Conservation (phyloP, 2,888 invertebrate genomes). For the Fabriciana adippe region DNA sequence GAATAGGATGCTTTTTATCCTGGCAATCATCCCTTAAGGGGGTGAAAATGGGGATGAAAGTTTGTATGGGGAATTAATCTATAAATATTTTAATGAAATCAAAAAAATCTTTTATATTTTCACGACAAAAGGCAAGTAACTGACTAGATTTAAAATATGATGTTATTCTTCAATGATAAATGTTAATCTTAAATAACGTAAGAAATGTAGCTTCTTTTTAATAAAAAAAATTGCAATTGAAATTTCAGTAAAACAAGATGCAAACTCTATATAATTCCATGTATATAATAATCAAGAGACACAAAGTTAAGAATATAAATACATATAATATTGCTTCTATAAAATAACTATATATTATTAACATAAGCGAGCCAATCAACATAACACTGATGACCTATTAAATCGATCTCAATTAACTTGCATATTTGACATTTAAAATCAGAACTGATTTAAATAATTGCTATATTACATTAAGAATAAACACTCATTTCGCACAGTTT, state of each 20-base stretch:
- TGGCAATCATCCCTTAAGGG: too few relatives aligned
- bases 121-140: too few relatives aligned
- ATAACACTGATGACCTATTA: constrained; percentile 18
- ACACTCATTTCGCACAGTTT: not conserved
- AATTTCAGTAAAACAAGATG: not conserved
- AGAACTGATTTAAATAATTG: constrained; percentile 8
- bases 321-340: not conserved
- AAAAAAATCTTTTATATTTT: too few relatives aligned
- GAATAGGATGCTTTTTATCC: too few relatives aligned
- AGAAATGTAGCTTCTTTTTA: too few relatives aligned
- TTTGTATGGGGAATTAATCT: too few relatives aligned
- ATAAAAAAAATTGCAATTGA: not conserved
- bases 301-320: not conserved
- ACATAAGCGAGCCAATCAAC: constrained; percentile 5
- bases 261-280: too few relatives aligned
- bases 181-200: too few relatives aligned
- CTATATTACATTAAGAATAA: constrained; percentile 2
- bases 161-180: too few relatives aligned
- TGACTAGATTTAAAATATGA: not conserved
- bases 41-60: too few relatives aligned
- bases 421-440: constrained; percentile 11
- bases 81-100: not conserved
- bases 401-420: constrained; percentile 11
- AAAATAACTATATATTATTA: constrained; percentile 2
- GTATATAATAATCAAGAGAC: too few relatives aligned